A percentile compares a stretch with the other conserved stretches of the same genome.
phyloP scores from a whole-genome alignment of 2,888 invertebrate species.

The Alloscopus bannaensis region DNA sequence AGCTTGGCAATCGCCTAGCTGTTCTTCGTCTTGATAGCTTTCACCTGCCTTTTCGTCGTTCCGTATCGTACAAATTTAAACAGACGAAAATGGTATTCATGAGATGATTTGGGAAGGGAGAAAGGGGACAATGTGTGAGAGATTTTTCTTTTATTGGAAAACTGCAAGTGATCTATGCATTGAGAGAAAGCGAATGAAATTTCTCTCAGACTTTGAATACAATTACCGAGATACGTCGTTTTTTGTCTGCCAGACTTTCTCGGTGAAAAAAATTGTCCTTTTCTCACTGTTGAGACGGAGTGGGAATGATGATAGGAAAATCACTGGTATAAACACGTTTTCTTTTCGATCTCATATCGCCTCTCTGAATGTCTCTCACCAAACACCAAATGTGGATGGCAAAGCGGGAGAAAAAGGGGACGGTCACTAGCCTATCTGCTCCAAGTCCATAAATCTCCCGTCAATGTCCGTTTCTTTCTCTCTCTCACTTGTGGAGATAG shows the following conservation, averaged over 20 bases:
- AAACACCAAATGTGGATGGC: too few relatives aligned
- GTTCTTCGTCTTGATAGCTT: too few relatives aligned
- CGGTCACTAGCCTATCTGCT: constrained; percentile 72
- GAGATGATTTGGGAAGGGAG: background rate
- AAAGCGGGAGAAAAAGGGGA: constrained; percentile 73
- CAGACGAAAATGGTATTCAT: constrained; percentile 35
- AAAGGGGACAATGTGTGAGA: background rate
- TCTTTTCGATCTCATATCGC: too few relatives aligned
- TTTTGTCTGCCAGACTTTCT: background rate
- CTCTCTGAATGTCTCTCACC: too few relatives aligned
- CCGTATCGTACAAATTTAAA: too few relatives aligned
- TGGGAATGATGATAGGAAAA: too few relatives aligned
- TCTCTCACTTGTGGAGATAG: too few relatives aligned
- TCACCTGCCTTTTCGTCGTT: too few relatives aligned
- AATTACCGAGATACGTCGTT: background rate
- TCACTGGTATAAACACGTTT: too few relatives aligned
- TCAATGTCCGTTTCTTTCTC: constrained; percentile 72
- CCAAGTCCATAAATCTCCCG: constrained; percentile 72
- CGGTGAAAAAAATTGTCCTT: background rate
- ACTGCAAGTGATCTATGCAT: background rate
- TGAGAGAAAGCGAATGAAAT: background rate
- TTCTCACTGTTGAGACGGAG: too few relatives aligned
- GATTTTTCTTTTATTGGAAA: background rate
- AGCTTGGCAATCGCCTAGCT: too few relatives aligned
- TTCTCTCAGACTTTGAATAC: constrained; percentile 19